Evolutionary conservation across 2,888 invertebrate genomes (phyloP).

Genomic region (Hemaris fuciformis): DNA sequence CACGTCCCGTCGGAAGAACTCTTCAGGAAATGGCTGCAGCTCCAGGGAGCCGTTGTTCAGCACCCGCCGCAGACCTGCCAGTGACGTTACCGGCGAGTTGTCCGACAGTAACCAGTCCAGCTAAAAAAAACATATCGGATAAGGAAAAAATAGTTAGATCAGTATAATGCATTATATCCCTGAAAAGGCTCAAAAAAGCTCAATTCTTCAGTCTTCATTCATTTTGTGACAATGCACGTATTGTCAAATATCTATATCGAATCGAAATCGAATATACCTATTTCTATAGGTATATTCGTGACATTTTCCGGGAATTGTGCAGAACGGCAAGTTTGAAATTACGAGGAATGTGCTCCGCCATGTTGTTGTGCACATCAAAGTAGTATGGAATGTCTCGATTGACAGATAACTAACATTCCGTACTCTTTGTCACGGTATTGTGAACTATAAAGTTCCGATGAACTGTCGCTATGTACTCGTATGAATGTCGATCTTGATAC

Average conservation of each 20-base stretch:
- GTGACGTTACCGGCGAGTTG: conserved; percentile 84
- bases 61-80: conserved; percentile 87
- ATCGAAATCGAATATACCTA: no score
- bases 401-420: not conserved
- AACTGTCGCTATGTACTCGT: no score
- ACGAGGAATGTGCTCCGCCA: not conserved
- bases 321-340: not conserved
- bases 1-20: conserved; percentile 90
- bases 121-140: no score
- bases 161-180: no score
- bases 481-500: no score
- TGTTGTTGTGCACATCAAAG: no score
- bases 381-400: not conserved
- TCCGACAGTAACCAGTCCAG: conserved; percentile 90
- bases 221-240: not conserved
- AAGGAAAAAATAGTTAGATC: no score
- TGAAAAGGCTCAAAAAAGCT: no score
- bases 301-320: not conserved
- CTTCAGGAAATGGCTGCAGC: conserved; percentile 91
- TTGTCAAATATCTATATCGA: not conserved
- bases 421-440: not conserved
- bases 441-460: not conserved
- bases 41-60: conserved; percentile 92
- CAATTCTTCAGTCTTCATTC: not conserved
- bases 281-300: no score